Conservation (phyloP, 2,113 vertebrate genomes). For the Cygnus buccinator region DNA sequence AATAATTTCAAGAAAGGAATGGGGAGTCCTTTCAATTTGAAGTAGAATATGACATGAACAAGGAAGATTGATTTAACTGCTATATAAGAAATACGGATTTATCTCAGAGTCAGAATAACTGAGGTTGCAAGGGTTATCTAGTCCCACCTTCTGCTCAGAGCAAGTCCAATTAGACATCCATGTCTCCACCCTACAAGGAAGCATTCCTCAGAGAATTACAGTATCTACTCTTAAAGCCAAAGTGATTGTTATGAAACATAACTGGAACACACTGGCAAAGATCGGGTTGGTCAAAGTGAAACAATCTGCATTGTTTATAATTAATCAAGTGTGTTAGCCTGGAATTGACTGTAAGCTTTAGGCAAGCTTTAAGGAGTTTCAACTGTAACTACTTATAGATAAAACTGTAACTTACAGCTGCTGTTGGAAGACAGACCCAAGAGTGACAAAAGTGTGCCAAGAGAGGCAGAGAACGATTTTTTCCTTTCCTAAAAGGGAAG, state of each 20-base stretch:
- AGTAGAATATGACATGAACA: background rate
- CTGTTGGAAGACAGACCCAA: background rate
- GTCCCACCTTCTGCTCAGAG: background rate
- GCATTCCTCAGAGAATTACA: background rate
- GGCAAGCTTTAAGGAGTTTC: background rate
- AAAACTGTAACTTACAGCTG: background rate
- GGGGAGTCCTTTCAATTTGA: background rate
- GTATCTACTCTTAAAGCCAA: background rate
- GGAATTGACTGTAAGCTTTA: background rate
- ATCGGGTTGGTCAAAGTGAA: background rate
- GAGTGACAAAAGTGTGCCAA: background rate
- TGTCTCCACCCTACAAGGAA: background rate
- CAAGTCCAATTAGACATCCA: background rate
- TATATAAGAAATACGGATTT: background rate
- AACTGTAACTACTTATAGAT: conserved; percentile 13
- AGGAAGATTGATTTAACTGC: background rate
- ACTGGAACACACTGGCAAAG: background rate
- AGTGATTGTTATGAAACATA: background rate
- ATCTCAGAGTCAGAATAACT: background rate
- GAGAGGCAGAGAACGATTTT: background rate
- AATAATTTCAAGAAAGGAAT: background rate
- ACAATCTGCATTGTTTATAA: conserved; percentile 20
- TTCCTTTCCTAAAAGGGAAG: conserved; percentile 12
- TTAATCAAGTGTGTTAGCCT: background rate
- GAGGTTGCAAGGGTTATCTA: background rate